Percentiles rank a stretch among this genome's conserved stretches.
Evolutionary conservation across 2,888 invertebrate genomes (phyloP).

Genomic region (Hirtodrosophila cameraria): DNA sequence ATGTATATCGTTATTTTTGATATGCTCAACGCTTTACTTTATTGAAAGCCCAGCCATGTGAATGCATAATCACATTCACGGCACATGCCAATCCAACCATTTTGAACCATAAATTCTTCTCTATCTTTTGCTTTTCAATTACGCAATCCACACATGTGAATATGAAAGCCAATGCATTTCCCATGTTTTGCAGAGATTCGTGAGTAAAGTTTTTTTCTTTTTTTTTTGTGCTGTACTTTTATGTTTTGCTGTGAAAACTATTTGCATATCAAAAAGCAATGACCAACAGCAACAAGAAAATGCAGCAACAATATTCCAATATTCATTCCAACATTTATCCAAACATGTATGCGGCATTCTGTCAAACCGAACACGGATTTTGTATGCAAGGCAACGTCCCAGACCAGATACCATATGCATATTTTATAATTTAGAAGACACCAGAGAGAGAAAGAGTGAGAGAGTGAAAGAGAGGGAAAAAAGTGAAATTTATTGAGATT

Average conservation of each 20-base stretch:
- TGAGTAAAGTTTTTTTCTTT: constrained; percentile 17
- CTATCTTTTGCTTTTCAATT: constrained; percentile 38
- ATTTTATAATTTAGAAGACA: constrained; percentile 53
- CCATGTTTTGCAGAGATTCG: constrained; percentile 16
- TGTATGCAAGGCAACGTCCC: constrained; percentile 58
- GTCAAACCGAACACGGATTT: constrained; percentile 53
- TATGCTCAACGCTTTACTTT: neutral
- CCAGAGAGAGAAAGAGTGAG: neutral
- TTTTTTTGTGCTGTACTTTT: too few species aligned
- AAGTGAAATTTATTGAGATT: constrained; percentile 73
- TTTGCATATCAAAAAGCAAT: constrained; percentile 65
- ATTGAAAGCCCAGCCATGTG: neutral
- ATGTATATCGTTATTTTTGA: neutral
- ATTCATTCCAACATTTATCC: constrained; percentile 22
- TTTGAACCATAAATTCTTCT: constrained; percentile 18
- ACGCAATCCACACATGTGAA: constrained; percentile 22
- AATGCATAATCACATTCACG: constrained; percentile 4
- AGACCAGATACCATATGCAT: constrained; percentile 44
- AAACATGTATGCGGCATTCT: constrained; percentile 57
- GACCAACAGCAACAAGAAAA: constrained; percentile 24
- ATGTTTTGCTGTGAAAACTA: constrained; percentile 37
- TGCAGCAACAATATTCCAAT: constrained; percentile 26
- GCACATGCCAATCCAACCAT: constrained; percentile 1
- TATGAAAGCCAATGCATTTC: constrained; percentile 24
- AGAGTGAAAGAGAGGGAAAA: constrained; percentile 24